Conservation (phyloP, 1,140 invertebrate species). For the Drosophila gunungcola region DNA sequence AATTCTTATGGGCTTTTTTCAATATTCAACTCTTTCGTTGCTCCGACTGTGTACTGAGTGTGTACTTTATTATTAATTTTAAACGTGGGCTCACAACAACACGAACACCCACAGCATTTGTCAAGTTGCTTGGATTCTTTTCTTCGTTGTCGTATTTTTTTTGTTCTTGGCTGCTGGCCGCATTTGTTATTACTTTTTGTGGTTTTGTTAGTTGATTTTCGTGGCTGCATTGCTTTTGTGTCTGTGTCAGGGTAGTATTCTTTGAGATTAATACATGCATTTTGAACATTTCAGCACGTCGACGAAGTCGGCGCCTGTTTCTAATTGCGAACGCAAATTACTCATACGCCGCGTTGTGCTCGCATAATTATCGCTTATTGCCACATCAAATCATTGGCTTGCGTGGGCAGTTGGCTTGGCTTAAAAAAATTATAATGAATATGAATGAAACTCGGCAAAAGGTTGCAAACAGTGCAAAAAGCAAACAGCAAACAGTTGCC, state of each 20-base stretch:
- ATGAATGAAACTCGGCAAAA: constrained; percentile 15
- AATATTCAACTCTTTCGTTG: constrained; percentile 62
- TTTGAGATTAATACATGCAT: constrained; percentile 74
- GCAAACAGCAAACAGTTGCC: constrained; percentile 37
- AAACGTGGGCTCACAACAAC: constrained; percentile 65
- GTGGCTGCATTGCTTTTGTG: constrained; percentile 22
- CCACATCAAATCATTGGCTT: constrained; percentile 49
- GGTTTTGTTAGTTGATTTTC: constrained; percentile 43
- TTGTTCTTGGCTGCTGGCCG: constrained; percentile 53
- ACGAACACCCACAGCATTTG: constrained; percentile 76
- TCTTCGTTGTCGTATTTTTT: constrained; percentile 27
- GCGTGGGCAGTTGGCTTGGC: constrained; percentile 55
- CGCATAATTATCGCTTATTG: constrained; percentile 74
- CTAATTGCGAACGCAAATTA: constrained; percentile 78
- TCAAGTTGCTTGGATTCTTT: constrained; percentile 69
- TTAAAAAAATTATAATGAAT: constrained; percentile 35
- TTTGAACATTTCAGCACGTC: constrained; percentile 77
- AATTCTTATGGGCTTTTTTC: constrained; percentile 61
- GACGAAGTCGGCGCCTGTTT: constrained; percentile 62
- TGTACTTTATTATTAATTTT: constrained; percentile 81
- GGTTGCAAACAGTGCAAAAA: too few species aligned
- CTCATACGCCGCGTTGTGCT: constrained; percentile 78
- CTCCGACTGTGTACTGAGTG: constrained; percentile 28
- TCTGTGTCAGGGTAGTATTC: constrained; percentile 22
- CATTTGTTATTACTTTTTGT: constrained; percentile 76